A percentile compares a stretch with the other conserved stretches of the same genome.
These are phyloP conservation scores for Dryoscopus gambensis DNA, from an alignment of 2,113 vertebrate species.

Conservation along the genomic window DNA sequence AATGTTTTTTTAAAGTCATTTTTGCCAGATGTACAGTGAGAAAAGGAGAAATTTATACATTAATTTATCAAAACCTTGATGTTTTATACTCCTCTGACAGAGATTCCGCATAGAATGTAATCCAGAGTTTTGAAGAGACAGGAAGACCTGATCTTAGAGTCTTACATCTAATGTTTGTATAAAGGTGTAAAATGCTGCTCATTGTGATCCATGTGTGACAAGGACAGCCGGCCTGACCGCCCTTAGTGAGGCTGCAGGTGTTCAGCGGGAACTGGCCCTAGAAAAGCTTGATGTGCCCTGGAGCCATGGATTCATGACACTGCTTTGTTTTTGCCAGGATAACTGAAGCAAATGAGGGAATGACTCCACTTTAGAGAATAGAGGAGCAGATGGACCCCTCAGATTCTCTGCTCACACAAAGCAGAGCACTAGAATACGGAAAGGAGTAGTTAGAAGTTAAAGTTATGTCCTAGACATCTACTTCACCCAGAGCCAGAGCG, in stretches of 20 bases:
- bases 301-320: neutral
- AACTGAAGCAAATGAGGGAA: neutral
- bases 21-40: neutral
- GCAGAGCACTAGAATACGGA: neutral
- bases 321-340: neutral
- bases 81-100: neutral
- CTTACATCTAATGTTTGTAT: neutral
- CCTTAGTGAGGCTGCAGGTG: neutral
- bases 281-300: neutral
- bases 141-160: neutral
- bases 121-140: neutral
- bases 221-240: neutral
- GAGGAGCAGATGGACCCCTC: neutral
- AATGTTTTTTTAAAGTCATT: neutral
- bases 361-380: neutral
- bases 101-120: neutral
- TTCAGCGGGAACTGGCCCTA: neutral
- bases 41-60: neutral
- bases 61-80: neutral
- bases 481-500: neutral
- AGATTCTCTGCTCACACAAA: neutral
- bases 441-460: neutral
- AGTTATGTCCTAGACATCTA: neutral
- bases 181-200: neutral
- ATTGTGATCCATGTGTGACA: accelerated